phyloP scores from a whole-genome alignment of 2,797 vertebrate species.

The Muraenolepis orangiensis region DNA sequence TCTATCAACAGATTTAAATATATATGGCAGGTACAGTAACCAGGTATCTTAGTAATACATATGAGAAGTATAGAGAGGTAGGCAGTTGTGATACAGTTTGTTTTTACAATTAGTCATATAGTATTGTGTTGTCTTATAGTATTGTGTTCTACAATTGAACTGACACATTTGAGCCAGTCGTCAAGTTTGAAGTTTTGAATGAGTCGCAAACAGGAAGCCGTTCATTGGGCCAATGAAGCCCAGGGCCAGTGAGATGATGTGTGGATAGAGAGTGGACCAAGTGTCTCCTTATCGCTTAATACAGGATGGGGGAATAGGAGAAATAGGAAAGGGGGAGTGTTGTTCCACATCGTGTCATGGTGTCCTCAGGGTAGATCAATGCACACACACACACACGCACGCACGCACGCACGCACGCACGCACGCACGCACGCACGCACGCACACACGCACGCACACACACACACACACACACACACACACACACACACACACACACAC shows the following conservation, averaged over 20 bases:
- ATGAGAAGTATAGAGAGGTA: too few species aligned
- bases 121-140: too few species aligned
- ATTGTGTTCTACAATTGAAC: too few species aligned
- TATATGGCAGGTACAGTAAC: too few species aligned
- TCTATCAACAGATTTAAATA: too few species aligned
- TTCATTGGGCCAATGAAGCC: conserved; percentile 40
- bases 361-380: conserved; percentile 32
- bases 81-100: too few species aligned
- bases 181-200: not conserved
- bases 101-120: too few species aligned
- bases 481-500: conserved; percentile 10
- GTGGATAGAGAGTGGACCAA: conserved; percentile 25
- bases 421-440: not conserved
- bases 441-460: conserved; percentile 11
- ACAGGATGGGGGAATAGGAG: conserved; percentile 58
- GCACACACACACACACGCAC: not conserved
- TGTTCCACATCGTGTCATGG: conserved; percentile 55
- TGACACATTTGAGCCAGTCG: not conserved
- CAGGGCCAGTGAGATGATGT: conserved; percentile 37
- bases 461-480: not conserved
- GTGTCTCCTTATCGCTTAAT: conserved; percentile 71
- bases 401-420: conserved; percentile 3
- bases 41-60: too few species aligned
- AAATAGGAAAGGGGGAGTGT: conserved; percentile 63
- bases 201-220: conserved; percentile 49